These are phyloP conservation scores for Bemisia tabaci DNA, from an alignment of 1,140 invertebrate genomes.

Conservation along the genomic window DNA sequence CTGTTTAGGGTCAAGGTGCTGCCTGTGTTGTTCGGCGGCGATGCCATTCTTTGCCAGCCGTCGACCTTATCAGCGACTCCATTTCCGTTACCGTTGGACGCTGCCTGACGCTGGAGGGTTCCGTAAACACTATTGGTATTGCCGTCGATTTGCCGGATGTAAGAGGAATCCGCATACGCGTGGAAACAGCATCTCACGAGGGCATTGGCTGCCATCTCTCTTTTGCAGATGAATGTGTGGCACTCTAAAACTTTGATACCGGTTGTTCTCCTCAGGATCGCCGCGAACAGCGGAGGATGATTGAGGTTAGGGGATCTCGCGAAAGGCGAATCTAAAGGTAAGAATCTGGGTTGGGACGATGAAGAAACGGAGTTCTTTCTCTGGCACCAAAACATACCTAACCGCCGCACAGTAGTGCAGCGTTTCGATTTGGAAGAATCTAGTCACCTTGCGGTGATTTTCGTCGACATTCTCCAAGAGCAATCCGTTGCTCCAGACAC, in stretches of 20 bases:
- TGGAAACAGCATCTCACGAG: constrained; percentile 88
- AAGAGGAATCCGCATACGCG: constrained; percentile 85
- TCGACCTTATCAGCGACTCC: constrained; percentile 32
- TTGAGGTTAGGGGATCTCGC: constrained; percentile 69
- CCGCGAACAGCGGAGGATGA: constrained; percentile 92
- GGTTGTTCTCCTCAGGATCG: constrained; percentile 83
- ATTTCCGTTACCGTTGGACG: constrained; percentile 9
- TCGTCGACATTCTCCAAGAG: constrained; percentile 94
- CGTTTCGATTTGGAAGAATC: constrained; percentile 94
- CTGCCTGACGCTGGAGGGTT: constrained; percentile 22
- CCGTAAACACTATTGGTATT: constrained; percentile 35
- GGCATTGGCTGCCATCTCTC: constrained; percentile 87
- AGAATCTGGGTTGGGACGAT: constrained; percentile 59
- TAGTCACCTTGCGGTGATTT: constrained; percentile 80
- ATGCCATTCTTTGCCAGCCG: constrained; percentile 34
- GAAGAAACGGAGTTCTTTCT: constrained; percentile 35
- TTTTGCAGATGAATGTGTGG: constrained; percentile 96
- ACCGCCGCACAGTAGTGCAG: constrained; percentile 97
- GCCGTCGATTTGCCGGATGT: constrained; percentile 66
- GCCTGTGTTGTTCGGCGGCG: constrained; percentile 32
- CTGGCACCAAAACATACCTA: constrained; percentile 46
- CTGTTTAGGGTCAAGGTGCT: constrained; percentile 43
- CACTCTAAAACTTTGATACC: constrained; percentile 99
- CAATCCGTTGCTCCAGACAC: constrained; percentile 93
- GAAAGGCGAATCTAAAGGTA: constrained; percentile 92